phyloP scores from a whole-genome alignment of 2,797 vertebrate genomes.

The Danio kyathit region DNA sequence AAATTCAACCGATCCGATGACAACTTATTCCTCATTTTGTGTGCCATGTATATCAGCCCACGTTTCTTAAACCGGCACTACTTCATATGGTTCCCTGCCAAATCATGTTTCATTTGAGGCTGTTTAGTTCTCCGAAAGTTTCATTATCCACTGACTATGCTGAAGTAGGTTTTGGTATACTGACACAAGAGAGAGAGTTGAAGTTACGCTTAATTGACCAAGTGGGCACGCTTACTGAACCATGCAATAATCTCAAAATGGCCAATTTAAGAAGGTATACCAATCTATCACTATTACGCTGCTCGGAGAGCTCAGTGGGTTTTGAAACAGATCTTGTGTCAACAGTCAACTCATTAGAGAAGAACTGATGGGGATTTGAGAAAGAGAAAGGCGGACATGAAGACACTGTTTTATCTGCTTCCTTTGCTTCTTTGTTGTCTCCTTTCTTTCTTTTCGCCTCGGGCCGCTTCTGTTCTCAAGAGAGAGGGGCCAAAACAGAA shows the following conservation, averaged over 20 bases:
- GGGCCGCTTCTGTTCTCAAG: neutral
- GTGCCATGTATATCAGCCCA: too few species aligned
- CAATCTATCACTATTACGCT: conserved; percentile 3
- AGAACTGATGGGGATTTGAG: too few species aligned
- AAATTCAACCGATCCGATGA: too few species aligned
- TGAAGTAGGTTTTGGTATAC: conserved; percentile 13
- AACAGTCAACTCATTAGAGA: conserved; percentile 9
- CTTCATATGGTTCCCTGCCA: neutral
- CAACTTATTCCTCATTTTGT: too few species aligned
- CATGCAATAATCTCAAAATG: conserved; percentile 10
- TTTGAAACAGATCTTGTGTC: conserved; percentile 9
- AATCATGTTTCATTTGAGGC: neutral
- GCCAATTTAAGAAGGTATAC: conserved; percentile 1
- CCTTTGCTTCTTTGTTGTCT: conserved; percentile 8
- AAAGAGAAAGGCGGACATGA: conserved; percentile 18
- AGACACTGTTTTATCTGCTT: neutral
- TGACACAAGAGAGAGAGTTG: neutral
- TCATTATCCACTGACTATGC: conserved; percentile 3
- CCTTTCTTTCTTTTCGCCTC: conserved; percentile 23
- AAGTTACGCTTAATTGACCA: neutral
- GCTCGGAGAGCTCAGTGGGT: neutral
- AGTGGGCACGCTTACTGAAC: neutral
- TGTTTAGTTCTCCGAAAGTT: neutral
- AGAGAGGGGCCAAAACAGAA: conserved; percentile 31
- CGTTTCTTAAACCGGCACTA: too few species aligned